These are phyloP conservation scores for Silvanus unidentatus DNA, from an alignment of 2,888 invertebrate genomes.

Conservation along the genomic window DNA sequence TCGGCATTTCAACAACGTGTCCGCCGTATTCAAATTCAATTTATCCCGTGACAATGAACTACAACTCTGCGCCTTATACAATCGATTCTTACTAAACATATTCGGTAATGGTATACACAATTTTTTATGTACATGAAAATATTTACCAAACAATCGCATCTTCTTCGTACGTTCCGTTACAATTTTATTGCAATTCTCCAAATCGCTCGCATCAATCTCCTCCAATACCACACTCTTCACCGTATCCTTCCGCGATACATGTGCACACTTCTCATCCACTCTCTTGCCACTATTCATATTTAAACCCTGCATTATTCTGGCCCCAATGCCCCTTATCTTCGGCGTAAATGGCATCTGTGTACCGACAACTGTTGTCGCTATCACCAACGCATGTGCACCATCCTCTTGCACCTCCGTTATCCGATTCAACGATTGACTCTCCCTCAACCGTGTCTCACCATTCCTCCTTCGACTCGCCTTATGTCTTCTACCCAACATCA, in stretches of 20 bases:
- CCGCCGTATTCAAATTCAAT: slow-evolving; percentile 45
- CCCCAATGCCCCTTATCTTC: slow-evolving; percentile 50
- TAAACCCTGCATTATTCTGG: slow-evolving; percentile 49
- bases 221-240: slow-evolving; percentile 18
- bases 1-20: slow-evolving; percentile 41
- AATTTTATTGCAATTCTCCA: neutral
- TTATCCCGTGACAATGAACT: slow-evolving; percentile 54
- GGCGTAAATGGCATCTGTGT: slow-evolving; percentile 38
- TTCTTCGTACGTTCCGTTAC: slow-evolving; percentile 39
- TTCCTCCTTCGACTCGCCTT: slow-evolving; percentile 52
- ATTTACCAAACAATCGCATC: slow-evolving; percentile 58
- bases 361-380: slow-evolving; percentile 37
- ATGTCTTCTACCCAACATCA: slow-evolving; percentile 48
- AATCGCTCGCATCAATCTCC: neutral
- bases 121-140: slow-evolving; percentile 63
- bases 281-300: slow-evolving; percentile 17
- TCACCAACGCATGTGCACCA: slow-evolving; percentile 38
- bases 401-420: slow-evolving; percentile 83
- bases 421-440: slow-evolving; percentile 78
- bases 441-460: slow-evolving; percentile 64
- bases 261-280: slow-evolving; percentile 4
- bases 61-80: slow-evolving; percentile 60
- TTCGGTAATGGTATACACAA: slow-evolving; percentile 58
- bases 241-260: slow-evolving; percentile 29
- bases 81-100: slow-evolving; percentile 50